These are phyloP conservation scores for Bagarius yarrelli DNA, from an alignment of 2,113 vertebrate genomes.

Conservation along the genomic window DNA sequence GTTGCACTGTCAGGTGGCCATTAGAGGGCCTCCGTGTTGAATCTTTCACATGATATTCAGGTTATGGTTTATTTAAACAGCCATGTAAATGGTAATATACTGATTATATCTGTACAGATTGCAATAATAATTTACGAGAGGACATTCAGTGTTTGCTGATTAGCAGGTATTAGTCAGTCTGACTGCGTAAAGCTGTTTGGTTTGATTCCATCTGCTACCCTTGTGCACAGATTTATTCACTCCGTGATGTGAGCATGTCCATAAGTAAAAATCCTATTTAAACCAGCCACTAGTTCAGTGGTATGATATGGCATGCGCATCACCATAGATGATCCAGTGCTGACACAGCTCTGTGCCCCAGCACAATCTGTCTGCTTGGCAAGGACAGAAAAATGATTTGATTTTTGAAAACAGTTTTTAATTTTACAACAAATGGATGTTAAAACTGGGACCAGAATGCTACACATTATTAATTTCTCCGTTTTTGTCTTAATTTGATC, in stretches of 20 bases:
- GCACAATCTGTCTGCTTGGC: slow-evolving; percentile 30
- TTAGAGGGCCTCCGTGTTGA: slow-evolving; percentile 34
- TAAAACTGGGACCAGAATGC: not conserved
- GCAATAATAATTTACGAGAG: not conserved
- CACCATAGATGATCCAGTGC: slow-evolving; percentile 18
- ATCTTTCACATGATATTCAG: not conserved
- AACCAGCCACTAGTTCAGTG: slow-evolving; percentile 37
- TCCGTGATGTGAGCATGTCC: not conserved
- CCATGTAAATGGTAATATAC: not conserved
- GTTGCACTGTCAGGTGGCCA: slow-evolving; percentile 28
- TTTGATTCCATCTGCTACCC: slow-evolving; percentile 38
- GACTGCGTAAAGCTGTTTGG: slow-evolving; percentile 10
- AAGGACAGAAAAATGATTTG: slow-evolving; percentile 16
- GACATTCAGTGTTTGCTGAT: not conserved
- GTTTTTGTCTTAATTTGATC: not conserved
- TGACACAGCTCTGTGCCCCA: slow-evolving; percentile 18
- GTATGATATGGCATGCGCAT: slow-evolving; percentile 26
- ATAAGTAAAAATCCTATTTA: slow-evolving; percentile 10
- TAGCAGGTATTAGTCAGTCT: not conserved
- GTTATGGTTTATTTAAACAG: not conserved
- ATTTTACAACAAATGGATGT: not conserved
- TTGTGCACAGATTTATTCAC: slow-evolving; percentile 27
- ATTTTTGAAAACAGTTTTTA: not conserved
- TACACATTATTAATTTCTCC: not conserved
- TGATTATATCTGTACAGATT: not conserved